Evolutionary conservation across 2,113 vertebrate genomes (phyloP).

Genomic region (Triplophysa rosa): DNA sequence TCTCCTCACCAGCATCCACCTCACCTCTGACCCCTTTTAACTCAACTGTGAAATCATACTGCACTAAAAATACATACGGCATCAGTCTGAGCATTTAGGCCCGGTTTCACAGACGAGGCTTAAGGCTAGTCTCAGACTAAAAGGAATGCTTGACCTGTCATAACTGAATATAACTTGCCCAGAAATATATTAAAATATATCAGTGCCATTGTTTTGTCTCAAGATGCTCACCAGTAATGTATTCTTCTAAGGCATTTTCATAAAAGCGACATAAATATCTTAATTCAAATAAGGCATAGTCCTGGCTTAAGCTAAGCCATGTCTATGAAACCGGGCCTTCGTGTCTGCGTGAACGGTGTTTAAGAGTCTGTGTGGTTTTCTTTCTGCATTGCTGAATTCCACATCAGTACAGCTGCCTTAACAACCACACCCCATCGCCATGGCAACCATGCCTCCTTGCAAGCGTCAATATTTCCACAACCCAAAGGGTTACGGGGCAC

Average conservation of each 20-base stretch:
- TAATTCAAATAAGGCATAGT: no score
- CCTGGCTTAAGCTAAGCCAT: no score
- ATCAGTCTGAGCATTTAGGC: conserved; percentile 6
- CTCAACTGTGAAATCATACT: conserved; percentile 49
- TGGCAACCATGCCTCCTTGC: conserved; percentile 4
- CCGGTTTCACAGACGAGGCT: no score
- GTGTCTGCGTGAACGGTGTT: conserved; percentile 18
- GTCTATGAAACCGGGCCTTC: no score
- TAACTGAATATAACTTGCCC: no score
- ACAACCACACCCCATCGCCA: conserved; percentile 16
- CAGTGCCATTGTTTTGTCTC: no score
- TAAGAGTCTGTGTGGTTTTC: conserved; percentile 15
- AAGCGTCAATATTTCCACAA: conserved; percentile 31
- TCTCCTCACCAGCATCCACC: not conserved
- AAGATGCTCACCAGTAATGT: no score
- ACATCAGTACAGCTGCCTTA: conserved; percentile 42
- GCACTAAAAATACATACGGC: conserved; percentile 40
- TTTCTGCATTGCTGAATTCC: conserved; percentile 41
- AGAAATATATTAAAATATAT: no score
- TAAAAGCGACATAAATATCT: no score
- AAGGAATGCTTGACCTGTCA: no score
- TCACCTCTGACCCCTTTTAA: conserved; percentile 44
- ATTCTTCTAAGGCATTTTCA: no score
- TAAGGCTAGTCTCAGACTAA: no score
- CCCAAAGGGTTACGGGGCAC: not conserved